These are phyloP conservation scores for Bedellia somnulentella DNA, from an alignment of 2,888 invertebrate genomes.

Conservation along the genomic window DNA sequence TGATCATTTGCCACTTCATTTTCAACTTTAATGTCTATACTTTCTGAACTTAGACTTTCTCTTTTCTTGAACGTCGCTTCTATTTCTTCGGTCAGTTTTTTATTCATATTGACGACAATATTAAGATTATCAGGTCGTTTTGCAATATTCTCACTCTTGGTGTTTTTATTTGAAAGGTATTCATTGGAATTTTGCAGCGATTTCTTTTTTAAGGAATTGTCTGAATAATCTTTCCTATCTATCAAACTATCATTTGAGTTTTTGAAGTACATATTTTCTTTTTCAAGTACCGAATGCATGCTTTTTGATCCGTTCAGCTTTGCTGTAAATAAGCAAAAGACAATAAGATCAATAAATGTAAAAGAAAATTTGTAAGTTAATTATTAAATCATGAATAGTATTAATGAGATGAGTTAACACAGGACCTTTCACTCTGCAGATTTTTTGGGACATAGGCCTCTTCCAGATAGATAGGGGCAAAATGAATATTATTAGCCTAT, in stretches of 20 bases:
- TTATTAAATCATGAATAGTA: too few species aligned
- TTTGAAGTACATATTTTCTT: constrained; percentile 41
- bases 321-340: constrained; percentile 23
- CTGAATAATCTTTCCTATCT: constrained; percentile 39
- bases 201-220: constrained; percentile 37
- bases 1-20: constrained; percentile 31
- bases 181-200: constrained; percentile 40
- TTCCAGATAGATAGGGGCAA: too few species aligned
- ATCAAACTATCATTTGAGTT: constrained; percentile 43
- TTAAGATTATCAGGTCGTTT: constrained; percentile 54
- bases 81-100: constrained; percentile 50
- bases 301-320: constrained; percentile 47
- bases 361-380: too few species aligned
- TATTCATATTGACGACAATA: constrained; percentile 48
- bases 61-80: constrained; percentile 40
- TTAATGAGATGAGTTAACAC: too few species aligned
- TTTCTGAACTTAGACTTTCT: constrained; percentile 40
- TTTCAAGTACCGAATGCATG: constrained; percentile 46
- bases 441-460: too few species aligned
- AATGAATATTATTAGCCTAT: too few species aligned
- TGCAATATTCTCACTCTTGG: constrained; percentile 40
- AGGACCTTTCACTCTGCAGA: too few species aligned
- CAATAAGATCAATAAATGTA: constrained; percentile 1
- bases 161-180: constrained; percentile 51
- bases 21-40: constrained; percentile 52